phyloP scores from a whole-genome alignment of 2,113 vertebrate genomes.

The Chaenocephalus aceratus region DNA sequence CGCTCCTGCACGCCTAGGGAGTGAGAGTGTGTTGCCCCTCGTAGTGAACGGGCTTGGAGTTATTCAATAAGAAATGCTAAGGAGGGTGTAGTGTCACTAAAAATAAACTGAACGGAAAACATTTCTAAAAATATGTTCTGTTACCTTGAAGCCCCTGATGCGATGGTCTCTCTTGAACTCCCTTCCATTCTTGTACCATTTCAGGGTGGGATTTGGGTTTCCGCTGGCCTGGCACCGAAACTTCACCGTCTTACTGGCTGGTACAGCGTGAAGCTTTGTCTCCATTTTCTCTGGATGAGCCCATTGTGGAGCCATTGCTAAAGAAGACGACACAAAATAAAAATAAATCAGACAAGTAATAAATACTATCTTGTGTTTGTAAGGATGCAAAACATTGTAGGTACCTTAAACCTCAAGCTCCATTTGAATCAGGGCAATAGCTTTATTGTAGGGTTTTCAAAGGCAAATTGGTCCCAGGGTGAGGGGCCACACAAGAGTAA shows the following conservation, averaged over 20 bases:
- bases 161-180: conserved; percentile 98
- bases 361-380: background rate
- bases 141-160: conserved; percentile 97
- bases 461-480: background rate
- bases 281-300: conserved; percentile 97
- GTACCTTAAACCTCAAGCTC: background rate
- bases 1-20: too few species aligned
- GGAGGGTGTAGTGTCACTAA: background rate
- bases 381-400: background rate
- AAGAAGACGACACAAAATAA: conserved; percentile 21
- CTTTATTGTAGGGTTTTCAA: too few species aligned
- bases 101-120: background rate
- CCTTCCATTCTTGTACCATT: conserved; percentile 96
- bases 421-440: background rate
- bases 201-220: conserved; percentile 91
- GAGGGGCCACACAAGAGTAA: too few species aligned
- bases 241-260: conserved; percentile 95
- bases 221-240: conserved; percentile 95
- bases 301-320: conserved; percentile 93
- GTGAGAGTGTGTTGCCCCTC: background rate
- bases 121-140: background rate
- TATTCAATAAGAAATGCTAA: conserved; percentile 34
- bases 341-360: background rate
- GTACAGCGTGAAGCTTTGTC: conserved; percentile 96
- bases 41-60: conserved; percentile 1